Evolutionary conservation across 1,140 invertebrate species (phyloP).

Genomic region (Anadara kagoshimensis): DNA sequence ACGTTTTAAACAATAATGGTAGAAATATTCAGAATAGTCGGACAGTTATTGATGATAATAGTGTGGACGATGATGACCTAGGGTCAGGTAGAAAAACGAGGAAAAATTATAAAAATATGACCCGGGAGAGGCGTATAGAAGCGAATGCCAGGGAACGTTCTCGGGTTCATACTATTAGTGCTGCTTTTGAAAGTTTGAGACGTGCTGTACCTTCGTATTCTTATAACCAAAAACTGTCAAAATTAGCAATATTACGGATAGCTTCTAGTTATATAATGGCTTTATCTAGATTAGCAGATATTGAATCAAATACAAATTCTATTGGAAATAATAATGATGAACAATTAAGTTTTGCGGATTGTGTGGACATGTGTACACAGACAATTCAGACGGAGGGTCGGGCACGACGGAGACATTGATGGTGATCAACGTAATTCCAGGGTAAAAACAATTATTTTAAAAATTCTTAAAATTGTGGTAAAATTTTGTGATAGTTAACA

Average conservation of each 20-base stretch:
- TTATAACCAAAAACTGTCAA: conserved; percentile 93
- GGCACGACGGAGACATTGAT: conserved; percentile 77
- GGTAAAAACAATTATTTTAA: too few species aligned
- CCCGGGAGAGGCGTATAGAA: conserved; percentile 90
- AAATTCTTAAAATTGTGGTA: too few species aligned
- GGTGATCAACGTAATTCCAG: too few species aligned
- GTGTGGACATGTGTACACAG: conserved; percentile 88
- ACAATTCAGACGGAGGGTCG: conserved; percentile 95
- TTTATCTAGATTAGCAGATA: conserved; percentile 82
- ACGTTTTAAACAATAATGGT: conserved; percentile 36
- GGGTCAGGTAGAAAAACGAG: conserved; percentile 70
- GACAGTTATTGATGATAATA: conserved; percentile 41
- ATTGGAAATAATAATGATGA: conserved; percentile 68
- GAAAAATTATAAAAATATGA: conserved; percentile 97
- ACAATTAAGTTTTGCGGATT: conserved; percentile 79
- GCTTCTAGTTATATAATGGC: conserved; percentile 88
- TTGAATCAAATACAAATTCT: conserved; percentile 71
- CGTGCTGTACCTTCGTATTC: conserved; percentile 91
- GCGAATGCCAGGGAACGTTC: conserved; percentile 94
- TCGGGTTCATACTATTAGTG: conserved; percentile 94
- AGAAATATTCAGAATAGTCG: conserved; percentile 32
- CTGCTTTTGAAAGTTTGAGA: conserved; percentile 92
- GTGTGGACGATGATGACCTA: conserved; percentile 50
- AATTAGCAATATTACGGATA: conserved; percentile 91
- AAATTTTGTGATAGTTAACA: too few species aligned